Evolutionary conservation across 2,888 invertebrate genomes (phyloP).

Genomic region (Tetrapedia diversipes): DNA sequence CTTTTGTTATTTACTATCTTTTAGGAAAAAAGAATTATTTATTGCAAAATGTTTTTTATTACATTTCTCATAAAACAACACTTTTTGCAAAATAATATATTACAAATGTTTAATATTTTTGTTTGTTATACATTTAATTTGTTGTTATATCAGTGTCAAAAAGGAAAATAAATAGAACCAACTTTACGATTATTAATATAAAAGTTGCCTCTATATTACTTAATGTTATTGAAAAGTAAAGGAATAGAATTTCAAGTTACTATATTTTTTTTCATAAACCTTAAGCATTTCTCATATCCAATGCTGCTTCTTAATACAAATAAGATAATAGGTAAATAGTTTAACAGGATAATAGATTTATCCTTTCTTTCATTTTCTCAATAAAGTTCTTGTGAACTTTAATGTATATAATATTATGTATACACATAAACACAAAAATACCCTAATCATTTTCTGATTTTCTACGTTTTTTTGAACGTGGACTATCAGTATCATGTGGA

Average conservation of each 20-base stretch:
- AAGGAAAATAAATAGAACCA: not conserved
- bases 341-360: no score
- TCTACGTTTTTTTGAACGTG: constrained; percentile 79
- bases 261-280: not conserved
- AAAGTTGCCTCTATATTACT: constrained; percentile 12
- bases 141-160: constrained; percentile 2
- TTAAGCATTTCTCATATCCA: not conserved
- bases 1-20: constrained; percentile 10
- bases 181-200: not conserved
- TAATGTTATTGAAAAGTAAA: constrained; percentile 13
- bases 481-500: constrained; percentile 78
- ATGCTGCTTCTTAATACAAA: not conserved
- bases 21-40: not conserved
- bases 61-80: constrained; percentile 22
- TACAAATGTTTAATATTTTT: constrained; percentile 13
- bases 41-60: constrained; percentile 34
- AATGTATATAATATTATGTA: constrained; percentile 23
- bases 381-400: constrained; percentile 35
- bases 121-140: constrained; percentile 4
- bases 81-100: constrained; percentile 17
- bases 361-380: not conserved
- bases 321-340: no score
- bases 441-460: constrained; percentile 80
- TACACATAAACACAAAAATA: constrained; percentile 14
- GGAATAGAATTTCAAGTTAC: constrained; percentile 12